These are phyloP conservation scores for Phalera bucephala DNA, from an alignment of 2,888 invertebrate species.

Conservation along the genomic window DNA sequence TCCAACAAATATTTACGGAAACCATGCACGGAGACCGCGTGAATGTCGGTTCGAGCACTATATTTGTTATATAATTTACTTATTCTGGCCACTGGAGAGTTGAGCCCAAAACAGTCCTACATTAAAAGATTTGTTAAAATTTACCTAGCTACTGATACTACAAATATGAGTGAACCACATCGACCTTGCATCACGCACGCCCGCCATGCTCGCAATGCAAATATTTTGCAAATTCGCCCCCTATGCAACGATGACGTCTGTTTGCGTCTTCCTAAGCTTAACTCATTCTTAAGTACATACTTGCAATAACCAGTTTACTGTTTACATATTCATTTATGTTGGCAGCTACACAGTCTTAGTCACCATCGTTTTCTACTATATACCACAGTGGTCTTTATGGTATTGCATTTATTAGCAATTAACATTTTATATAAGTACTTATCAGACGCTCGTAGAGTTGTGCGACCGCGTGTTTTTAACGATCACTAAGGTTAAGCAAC, in stretches of 20 bases:
- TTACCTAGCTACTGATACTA: conserved; percentile 2
- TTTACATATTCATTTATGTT: conserved; percentile 1
- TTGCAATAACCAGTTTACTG: conserved; percentile 1
- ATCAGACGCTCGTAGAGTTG: no score
- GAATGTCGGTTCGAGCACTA: no score
- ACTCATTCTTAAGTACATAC: conserved; percentile 5
- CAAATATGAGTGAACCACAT: conserved; percentile 8
- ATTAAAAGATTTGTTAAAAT: no score
- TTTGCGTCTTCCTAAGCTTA: conserved; percentile 23
- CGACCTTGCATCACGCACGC: conserved; percentile 24
- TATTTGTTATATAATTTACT: no score
- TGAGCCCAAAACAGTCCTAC: no score
- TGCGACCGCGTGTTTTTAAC: no score
- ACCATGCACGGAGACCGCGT: no score
- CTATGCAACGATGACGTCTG: conserved; percentile 6
- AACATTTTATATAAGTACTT: no score
- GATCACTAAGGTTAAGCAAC: no score
- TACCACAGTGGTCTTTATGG: neutral
- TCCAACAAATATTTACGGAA: no score
- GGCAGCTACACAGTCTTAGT: neutral
- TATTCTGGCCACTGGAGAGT: no score
- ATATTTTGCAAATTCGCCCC: conserved; percentile 10
- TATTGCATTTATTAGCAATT: neutral
- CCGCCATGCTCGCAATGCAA: conserved; percentile 10
- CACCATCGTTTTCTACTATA: neutral